A percentile compares a stretch with the other conserved stretches of the same genome.
phyloP scores from a whole-genome alignment of 1,140 invertebrate genomes.

The Drosophila grimshawi region DNA sequence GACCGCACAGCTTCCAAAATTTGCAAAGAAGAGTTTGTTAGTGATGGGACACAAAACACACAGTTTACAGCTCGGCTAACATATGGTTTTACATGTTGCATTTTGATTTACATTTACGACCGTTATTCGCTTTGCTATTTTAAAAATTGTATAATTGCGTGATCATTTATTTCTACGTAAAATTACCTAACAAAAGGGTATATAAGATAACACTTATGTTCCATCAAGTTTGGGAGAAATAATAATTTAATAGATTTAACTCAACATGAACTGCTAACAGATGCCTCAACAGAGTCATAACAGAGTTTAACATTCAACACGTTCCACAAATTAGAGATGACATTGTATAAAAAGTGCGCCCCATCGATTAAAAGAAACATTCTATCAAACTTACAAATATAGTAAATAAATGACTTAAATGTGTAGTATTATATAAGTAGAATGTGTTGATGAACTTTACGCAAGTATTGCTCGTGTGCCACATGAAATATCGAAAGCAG shows the following conservation, averaged over 20 bases:
- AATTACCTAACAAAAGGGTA: not conserved
- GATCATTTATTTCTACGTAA: not conserved
- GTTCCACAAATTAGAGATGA: not conserved
- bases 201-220: not conserved
- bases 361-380: not conserved
- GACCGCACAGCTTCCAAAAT: not conserved
- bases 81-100: not conserved
- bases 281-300: not conserved
- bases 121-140: not conserved
- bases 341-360: not conserved
- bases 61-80: not conserved
- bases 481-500: not conserved
- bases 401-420: no score
- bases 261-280: not conserved
- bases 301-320: not conserved
- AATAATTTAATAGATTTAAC: not conserved
- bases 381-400: not conserved
- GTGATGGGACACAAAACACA: not conserved
- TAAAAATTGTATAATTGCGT: not conserved
- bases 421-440: not conserved
- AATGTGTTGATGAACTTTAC: not conserved
- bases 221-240: no score
- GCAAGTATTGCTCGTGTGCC: not conserved
- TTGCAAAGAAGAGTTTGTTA: not conserved
- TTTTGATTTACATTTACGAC: not conserved